Conservation (phyloP, 1,140 invertebrate species). For the Megalopta genalis region DNA sequence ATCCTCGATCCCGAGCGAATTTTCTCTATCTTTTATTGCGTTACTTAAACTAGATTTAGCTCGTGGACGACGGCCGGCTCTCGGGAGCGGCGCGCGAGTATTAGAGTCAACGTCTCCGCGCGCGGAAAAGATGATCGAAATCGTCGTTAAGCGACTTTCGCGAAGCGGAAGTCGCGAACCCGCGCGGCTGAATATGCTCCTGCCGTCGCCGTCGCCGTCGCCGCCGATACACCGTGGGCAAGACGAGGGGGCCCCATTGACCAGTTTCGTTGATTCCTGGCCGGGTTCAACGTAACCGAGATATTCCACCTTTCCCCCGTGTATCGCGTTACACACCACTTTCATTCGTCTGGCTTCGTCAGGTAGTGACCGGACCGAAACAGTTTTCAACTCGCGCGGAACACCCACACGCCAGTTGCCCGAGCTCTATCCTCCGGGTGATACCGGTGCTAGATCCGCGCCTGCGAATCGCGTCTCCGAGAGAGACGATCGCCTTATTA, state of each 20-base stretch:
- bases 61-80: neutral
- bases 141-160: conserved; percentile 4
- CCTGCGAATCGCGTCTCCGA: no score
- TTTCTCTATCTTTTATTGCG: conserved; percentile 6
- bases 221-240: neutral
- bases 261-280: conserved; percentile 22
- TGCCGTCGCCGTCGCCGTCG: neutral
- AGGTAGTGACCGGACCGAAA: conserved; percentile 20
- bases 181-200: neutral
- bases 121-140: neutral
- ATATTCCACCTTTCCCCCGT: conserved; percentile 24
- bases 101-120: neutral
- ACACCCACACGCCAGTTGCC: neutral
- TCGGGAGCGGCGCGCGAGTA: neutral
- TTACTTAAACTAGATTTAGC: conserved; percentile 4
- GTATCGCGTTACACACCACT: conserved; percentile 34
- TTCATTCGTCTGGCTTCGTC: conserved; percentile 32
- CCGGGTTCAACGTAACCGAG: conserved; percentile 26
- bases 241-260: conserved; percentile 2
- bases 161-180: conserved; percentile 9
- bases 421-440: no score
- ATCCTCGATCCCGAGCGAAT: neutral
- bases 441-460: no score
- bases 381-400: conserved; percentile 8
- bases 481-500: no score